A percentile compares a stretch with the other conserved stretches of the same genome.
These are phyloP conservation scores for Xestia rhomboidea DNA, from an alignment of 2,888 invertebrate species.

Conservation along the genomic window DNA sequence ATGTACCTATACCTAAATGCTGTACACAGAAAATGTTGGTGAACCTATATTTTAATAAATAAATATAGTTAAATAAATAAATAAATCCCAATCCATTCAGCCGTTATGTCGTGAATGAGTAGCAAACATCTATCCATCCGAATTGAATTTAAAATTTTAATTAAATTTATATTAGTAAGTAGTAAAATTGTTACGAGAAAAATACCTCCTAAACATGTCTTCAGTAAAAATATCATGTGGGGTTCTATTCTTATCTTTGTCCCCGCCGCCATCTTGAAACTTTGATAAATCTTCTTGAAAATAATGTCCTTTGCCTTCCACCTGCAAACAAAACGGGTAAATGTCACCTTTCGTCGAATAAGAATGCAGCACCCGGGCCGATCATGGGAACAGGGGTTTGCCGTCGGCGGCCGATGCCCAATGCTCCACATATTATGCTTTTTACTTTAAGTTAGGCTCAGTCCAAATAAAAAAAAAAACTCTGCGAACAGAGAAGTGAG, in stretches of 20 bases:
- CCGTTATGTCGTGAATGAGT: no score
- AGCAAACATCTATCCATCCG: no score
- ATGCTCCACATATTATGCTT: neutral
- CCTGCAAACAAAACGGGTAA: constrained; percentile 68
- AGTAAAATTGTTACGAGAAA: neutral
- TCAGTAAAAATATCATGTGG: constrained; percentile 93
- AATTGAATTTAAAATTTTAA: no score
- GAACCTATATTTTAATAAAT: no score
- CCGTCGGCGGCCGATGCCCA: neutral
- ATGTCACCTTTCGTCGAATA: neutral
- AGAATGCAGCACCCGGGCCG: neutral
- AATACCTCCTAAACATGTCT: constrained; percentile 92
- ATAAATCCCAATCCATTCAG: no score
- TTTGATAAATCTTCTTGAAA: constrained; percentile 83
- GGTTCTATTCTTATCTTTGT: constrained; percentile 84
- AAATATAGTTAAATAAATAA: no score
- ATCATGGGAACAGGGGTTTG: neutral
- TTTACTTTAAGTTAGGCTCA: no score
- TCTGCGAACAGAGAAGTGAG: no score
- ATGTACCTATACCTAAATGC: no score
- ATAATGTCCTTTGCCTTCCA: constrained; percentile 81
- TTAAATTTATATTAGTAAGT: no score
- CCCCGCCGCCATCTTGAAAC: constrained; percentile 79
- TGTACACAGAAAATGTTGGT: no score
- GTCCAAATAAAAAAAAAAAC: no score